Evolutionary conservation across 2,888 invertebrate genomes (phyloP), one percentile per base, ranked within the genome.

Genomic region (Magallana nippona): DNA sequence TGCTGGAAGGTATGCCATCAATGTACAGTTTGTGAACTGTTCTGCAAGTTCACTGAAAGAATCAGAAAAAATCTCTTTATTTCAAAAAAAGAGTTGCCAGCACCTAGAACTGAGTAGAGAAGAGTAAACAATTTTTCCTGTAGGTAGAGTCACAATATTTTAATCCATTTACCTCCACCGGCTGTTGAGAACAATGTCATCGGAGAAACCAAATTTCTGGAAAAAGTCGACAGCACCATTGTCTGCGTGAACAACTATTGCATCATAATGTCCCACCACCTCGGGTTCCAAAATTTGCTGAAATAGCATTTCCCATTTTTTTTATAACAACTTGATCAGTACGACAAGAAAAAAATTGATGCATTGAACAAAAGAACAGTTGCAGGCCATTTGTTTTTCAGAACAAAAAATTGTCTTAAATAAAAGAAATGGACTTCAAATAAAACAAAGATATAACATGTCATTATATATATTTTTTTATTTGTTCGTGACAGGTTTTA

Each of bases 221-320:
- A 94, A 94, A 89, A 94, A 94, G 0, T 93, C 92, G 5, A 93
- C 89, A 55, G 94, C 94, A 55, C 92, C 89, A 85, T 92, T 92
- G 84, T 94, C 94, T 56, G 94, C 94, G 88, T 94, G 94, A 0
- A 94, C 94, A 44, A 94, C 94, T 1, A 94, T 90, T 15, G 94
- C 94, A 86, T 94, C 94, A 89, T 93, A 94, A 22, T 92, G 91
- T 17, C 94, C 94, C 1, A 93, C 93, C 32, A 94, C 91, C 44
- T 91, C 89, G 1, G 93, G 92, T 82, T 93, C 93, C 77, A 94
- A 92, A 63, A 94, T 86, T 92, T 93, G 92, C 94, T 94, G 90
- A 17, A 90, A 89, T 62, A 62, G 62, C 17, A 55, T 19, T 17
- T n/a, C 44, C 44, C 0, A 44, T 44, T 44, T 44, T 0, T 44